phyloP scores from a whole-genome alignment of 92 coral and sea anemone species.

The Actinostola sp. region DNA sequence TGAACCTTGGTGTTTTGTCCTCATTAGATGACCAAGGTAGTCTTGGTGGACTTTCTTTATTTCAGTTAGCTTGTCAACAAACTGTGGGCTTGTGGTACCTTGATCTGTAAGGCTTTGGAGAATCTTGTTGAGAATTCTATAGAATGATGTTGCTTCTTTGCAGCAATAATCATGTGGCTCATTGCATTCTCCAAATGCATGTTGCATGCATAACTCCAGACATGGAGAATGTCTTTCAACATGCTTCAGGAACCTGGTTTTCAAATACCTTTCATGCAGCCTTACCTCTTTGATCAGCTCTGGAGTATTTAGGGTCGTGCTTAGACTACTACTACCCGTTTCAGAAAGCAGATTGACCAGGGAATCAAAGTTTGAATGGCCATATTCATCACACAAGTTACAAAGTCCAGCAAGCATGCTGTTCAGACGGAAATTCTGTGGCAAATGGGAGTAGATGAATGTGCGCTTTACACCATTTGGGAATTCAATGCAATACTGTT shows the following conservation, averaged over 20 bases:
- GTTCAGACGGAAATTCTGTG: conserved; percentile 40
- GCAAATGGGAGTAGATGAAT: conserved; percentile 49
- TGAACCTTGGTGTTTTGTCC: conserved; percentile 46
- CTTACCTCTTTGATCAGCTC: conserved; percentile 8
- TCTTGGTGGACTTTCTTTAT: too few relatives aligned
- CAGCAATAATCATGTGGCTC: conserved; percentile 39
- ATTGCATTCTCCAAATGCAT: conserved; percentile 47
- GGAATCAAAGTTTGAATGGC: conserved; percentile 51
- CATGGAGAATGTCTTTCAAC: conserved; percentile 47
- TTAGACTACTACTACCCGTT: too few relatives aligned
- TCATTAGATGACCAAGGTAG: conserved; percentile 34
- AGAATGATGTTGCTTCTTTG: conserved; percentile 22
- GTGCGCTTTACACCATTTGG: conserved; percentile 66
- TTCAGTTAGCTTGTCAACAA: too few relatives aligned
- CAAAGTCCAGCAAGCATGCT: conserved; percentile 62
- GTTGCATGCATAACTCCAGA: conserved; percentile 36
- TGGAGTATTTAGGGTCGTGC: background rate
- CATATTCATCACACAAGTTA: conserved; percentile 50
- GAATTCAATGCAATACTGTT: conserved; percentile 44
- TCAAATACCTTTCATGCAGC: conserved; percentile 34
- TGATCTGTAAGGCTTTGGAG: too few relatives aligned
- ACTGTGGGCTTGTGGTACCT: too few relatives aligned
- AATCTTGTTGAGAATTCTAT: too few relatives aligned
- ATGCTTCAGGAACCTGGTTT: conserved; percentile 36
- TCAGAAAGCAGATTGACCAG: conserved; percentile 16